Evolutionary conservation across 2,888 invertebrate species (phyloP).

Genomic region (Eupeodes luniger): DNA sequence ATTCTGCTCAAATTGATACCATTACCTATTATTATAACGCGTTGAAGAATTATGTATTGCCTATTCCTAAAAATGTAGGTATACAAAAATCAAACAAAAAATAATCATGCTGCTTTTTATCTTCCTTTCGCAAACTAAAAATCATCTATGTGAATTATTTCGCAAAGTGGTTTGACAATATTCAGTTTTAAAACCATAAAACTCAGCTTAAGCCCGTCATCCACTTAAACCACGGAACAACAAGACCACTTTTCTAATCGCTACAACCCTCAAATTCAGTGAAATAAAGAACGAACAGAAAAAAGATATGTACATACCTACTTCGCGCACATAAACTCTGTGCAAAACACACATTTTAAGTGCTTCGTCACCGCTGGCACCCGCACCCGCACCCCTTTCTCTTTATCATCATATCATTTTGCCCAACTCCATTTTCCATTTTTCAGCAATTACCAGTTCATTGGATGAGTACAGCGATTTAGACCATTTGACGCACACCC

Average conservation of each 20-base stretch:
- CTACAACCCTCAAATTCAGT: constrained; percentile 40
- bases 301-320: background rate
- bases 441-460: constrained; percentile 74
- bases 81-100: no score
- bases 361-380: constrained; percentile 14
- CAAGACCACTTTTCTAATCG: constrained; percentile 69
- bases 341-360: constrained; percentile 40
- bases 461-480: constrained; percentile 74
- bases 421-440: constrained; percentile 44
- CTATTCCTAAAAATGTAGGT: no score
- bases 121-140: no score
- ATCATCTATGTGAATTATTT: constrained; percentile 55
- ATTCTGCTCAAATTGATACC: no score
- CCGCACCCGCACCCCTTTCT: background rate
- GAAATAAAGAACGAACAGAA: background rate
- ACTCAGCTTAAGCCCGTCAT: constrained; percentile 40
- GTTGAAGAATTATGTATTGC: no score
- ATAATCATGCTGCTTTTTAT: no score
- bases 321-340: constrained; percentile 3
- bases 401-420: constrained; percentile 22
- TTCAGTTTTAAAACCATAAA: constrained; percentile 32
- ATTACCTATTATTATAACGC: no score
- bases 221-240: constrained; percentile 44
- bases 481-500: constrained; percentile 72
- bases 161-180: constrained; percentile 69